Percentiles rank a stretch among this genome's conserved stretches.
phyloP scores from a whole-genome alignment of 2,888 invertebrate genomes.

The Prosapia bicincta region DNA sequence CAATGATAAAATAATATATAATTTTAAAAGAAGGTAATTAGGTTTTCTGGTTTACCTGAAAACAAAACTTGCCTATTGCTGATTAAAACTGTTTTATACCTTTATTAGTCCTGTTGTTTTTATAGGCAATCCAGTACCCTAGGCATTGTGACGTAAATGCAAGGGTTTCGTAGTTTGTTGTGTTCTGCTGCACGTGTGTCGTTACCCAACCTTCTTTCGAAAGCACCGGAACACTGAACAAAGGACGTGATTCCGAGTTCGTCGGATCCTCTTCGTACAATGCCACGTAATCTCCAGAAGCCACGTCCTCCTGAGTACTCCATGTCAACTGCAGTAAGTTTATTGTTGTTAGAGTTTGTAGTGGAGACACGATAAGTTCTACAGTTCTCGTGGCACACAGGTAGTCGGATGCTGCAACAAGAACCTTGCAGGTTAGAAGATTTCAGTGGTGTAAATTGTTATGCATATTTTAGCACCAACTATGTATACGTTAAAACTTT shows the following conservation, averaged over 20 bases:
- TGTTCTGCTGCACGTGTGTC: conserved; percentile 16
- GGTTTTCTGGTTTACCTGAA: too few species aligned
- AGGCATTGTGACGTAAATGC: conserved; percentile 17
- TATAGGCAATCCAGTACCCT: conserved; percentile 22
- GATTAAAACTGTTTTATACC: not conserved
- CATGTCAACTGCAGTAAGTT: conserved; percentile 5
- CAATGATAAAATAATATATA: too few species aligned
- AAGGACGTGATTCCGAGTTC: not conserved
- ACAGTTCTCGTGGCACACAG: conserved; percentile 6
- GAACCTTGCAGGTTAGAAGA: not conserved
- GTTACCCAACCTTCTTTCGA: conserved; percentile 10
- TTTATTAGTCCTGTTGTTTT: not conserved
- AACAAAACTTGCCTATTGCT: too few species aligned
- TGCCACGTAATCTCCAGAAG: conserved; percentile 14
- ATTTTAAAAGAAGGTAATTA: too few species aligned
- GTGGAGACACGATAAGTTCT: conserved; percentile 13
- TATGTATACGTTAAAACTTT: too few species aligned
- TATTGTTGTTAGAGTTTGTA: not conserved
- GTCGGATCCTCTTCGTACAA: conserved; percentile 4
- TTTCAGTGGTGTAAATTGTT: too few species aligned
- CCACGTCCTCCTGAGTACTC: not conserved
- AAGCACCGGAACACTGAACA: not conserved
- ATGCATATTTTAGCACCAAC: too few species aligned
- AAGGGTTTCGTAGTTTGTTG: conserved; percentile 1
- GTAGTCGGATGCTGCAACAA: not conserved